phyloP scores from a whole-genome alignment of 2,797 vertebrate species.

The Poeciliopsis infans region DNA sequence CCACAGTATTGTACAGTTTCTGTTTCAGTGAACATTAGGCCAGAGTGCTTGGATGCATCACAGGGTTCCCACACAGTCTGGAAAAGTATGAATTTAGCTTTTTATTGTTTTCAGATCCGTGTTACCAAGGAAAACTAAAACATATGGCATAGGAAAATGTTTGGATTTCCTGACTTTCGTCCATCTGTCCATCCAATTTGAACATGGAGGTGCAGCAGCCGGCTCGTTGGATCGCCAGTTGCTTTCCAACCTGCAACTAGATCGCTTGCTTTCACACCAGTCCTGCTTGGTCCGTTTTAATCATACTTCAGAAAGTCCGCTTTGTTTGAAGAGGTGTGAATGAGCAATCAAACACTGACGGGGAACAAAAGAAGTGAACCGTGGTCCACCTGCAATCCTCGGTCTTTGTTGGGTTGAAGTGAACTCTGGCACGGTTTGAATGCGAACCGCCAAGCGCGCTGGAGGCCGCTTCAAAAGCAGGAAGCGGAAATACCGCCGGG shows the following conservation, averaged over 20 bases:
- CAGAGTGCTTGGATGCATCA: not conserved
- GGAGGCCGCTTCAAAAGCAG: too few relatives aligned
- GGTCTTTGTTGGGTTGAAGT: too few relatives aligned
- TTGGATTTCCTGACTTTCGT: not conserved
- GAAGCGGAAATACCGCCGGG: too few relatives aligned
- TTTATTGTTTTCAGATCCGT: not conserved
- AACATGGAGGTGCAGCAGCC: not conserved
- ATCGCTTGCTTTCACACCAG: not conserved
- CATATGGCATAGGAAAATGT: not conserved
- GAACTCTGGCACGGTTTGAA: too few relatives aligned
- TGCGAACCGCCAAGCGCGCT: too few relatives aligned
- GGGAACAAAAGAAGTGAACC: too few relatives aligned
- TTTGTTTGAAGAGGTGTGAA: too few relatives aligned
- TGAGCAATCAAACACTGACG: too few relatives aligned
- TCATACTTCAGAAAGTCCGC: too few relatives aligned
- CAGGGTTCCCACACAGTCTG: not conserved
- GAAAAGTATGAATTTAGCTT: not conserved
- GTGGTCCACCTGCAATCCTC: too few relatives aligned
- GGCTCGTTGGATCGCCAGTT: not conserved
- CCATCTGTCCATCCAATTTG: slow-evolving; percentile 1
- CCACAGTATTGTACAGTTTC: not conserved
- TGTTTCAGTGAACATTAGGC: not conserved
- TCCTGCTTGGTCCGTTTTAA: too few relatives aligned
- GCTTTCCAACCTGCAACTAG: not conserved
- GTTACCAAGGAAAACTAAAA: not conserved